phyloP scores from a whole-genome alignment of 2,888 invertebrate species.

The Bhutanitis thaidina region DNA sequence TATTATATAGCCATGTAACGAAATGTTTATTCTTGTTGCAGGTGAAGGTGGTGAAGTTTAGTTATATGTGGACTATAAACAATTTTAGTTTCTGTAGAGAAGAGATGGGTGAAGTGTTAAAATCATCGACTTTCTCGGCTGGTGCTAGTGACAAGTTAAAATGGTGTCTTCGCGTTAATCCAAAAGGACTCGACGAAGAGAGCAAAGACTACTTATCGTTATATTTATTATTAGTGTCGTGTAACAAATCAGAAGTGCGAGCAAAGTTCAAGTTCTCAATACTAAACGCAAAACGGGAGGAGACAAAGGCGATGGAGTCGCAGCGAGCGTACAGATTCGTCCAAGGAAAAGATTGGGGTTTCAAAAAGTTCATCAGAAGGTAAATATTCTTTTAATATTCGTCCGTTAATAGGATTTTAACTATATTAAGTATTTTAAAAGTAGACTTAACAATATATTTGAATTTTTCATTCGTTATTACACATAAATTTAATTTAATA shows the following conservation, averaged over 20 bases:
- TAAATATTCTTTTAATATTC: slow-evolving; percentile 32
- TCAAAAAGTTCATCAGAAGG: slow-evolving; percentile 98
- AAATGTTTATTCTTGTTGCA: slow-evolving; percentile 74
- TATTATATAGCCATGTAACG: background rate
- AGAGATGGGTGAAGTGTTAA: slow-evolving; percentile 99
- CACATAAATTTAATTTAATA: no score
- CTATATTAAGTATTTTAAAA: no score
- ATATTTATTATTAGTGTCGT: slow-evolving; percentile 98
- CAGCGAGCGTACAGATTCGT: slow-evolving; percentile 99
- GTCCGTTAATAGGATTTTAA: no score
- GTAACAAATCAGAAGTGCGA: slow-evolving; percentile 99
- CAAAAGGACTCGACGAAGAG: slow-evolving; percentile 99
- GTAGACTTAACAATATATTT: no score
- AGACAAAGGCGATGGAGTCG: slow-evolving; percentile 99
- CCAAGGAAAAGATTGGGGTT: slow-evolving; percentile 99
- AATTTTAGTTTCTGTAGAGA: slow-evolving; percentile 99
- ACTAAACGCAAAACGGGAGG: slow-evolving; percentile 99
- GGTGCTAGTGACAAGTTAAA: slow-evolving; percentile 99
- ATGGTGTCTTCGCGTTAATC: slow-evolving; percentile 99
- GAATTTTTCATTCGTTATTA: no score
- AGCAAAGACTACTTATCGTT: slow-evolving; percentile 99
- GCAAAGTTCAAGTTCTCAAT: slow-evolving; percentile 99
- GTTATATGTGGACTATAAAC: slow-evolving; percentile 99
- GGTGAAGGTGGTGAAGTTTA: slow-evolving; percentile 99
- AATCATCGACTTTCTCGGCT: slow-evolving; percentile 99